phyloP scores from a whole-genome alignment of 2,113 vertebrate species.

The Pavo muticus region DNA sequence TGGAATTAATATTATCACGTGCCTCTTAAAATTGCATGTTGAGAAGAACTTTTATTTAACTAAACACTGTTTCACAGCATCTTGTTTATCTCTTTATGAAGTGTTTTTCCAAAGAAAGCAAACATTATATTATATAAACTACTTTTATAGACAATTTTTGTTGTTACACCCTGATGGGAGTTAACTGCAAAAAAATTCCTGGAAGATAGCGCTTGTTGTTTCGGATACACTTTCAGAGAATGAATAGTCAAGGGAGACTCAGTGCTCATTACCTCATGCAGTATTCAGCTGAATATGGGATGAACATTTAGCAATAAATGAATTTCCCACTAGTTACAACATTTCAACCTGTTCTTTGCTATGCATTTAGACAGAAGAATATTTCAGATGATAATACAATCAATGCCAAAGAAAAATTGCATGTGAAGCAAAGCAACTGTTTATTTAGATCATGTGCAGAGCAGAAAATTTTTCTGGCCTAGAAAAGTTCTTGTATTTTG shows the following conservation, averaged over 20 bases:
- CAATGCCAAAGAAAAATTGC: background rate
- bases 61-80: background rate
- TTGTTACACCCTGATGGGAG: constrained; percentile 74
- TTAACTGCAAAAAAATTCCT: constrained; percentile 57
- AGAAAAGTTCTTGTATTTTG: background rate
- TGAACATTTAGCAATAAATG: background rate
- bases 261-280: constrained; percentile 64
- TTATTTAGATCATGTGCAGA: background rate
- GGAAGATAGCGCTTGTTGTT: constrained; percentile 34
- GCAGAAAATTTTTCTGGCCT: background rate
- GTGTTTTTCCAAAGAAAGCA: background rate
- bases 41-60: background rate
- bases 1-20: background rate
- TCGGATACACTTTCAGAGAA: constrained; percentile 67
- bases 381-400: background rate
- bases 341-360: background rate
- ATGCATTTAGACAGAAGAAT: background rate
- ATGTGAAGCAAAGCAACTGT: background rate
- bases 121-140: constrained; percentile 5
- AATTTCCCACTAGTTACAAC: background rate
- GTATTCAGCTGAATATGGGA: constrained; percentile 26
- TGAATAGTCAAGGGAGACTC: constrained; percentile 45
- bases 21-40: background rate
- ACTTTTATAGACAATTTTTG: constrained; percentile 48
- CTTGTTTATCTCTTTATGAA: background rate